Evolutionary conservation across 2,797 vertebrate species (phyloP), one percentile per base, ranked within the genome.

Genomic region (Delichon dasypus): DNA sequence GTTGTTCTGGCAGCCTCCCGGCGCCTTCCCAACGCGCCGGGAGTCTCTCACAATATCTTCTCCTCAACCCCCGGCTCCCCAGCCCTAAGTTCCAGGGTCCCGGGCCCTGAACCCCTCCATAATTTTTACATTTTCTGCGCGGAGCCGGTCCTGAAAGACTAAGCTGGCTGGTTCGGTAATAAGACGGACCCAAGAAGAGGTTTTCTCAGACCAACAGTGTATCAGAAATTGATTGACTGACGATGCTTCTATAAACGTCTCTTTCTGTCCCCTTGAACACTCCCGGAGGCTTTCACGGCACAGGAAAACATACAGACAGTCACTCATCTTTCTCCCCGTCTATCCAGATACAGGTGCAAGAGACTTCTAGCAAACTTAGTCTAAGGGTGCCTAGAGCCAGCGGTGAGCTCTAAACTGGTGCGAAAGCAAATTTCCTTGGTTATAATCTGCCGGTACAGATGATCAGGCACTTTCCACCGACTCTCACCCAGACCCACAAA

Each of bases 331-430:
- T 0, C 0, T 6, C 17, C 16, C 14, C 4, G 2, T 64, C 23
- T 73, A 15, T 36, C 36, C 67, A 89, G n/a, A 91, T 75, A 88
- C 94, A 97, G 93, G 96, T 97, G 96, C 82, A 95, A 74, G 64
- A 67, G 27, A 26, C 42, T 71, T 74, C 34, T 81, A 71, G 51
- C 42, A 92, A 88, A 91, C 57, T 66, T 6, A 44, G n/a, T 51
- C 21, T 79, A 82, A 4, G 5, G 34, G 20, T 81, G 71, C 88
- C 64, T 89, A 64, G 34, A 88, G 82, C 25, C 50, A 47, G 65
- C 58, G 50, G n/a, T 13, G 36, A 77, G 64, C 81, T 85, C 60
- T 77, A 75, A 91, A 62, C 9, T 29, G 76, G 34, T 26, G 65
- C 12, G 17, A 88, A 72, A 93, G 48, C 38, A 19, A 26, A 73